Conservation (phyloP, 2,797 vertebrate species). For the Xerus rutilus region DNA sequence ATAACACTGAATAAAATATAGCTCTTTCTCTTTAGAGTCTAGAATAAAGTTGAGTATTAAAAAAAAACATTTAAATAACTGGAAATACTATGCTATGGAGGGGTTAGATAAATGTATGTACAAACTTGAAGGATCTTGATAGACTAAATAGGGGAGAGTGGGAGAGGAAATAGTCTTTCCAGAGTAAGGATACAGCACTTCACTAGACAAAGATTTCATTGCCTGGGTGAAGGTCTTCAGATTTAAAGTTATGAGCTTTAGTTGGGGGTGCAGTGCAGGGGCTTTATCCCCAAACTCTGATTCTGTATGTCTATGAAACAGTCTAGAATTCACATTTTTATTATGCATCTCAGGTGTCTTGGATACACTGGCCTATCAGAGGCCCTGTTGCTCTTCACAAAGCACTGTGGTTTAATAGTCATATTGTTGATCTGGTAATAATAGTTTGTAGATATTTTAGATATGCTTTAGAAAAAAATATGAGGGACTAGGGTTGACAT, state of each 20-base stretch:
- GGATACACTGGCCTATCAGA: not conserved
- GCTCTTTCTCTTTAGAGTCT: not conserved
- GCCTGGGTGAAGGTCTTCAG: not conserved
- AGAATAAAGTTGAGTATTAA: not conserved
- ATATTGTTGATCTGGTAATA: too few species aligned
- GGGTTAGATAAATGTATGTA: not conserved
- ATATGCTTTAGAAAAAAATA: conserved; percentile 1
- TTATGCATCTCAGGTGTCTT: not conserved
- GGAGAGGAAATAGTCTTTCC: not conserved
- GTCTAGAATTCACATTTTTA: not conserved
- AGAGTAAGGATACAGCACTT: not conserved
- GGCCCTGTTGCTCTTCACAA: too few species aligned
- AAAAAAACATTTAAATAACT: not conserved
- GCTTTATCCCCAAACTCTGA: not conserved
- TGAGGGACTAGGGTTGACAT: not conserved
- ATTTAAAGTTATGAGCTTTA: not conserved
- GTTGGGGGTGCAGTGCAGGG: not conserved
- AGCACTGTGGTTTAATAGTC: too few species aligned
- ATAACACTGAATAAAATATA: not conserved
- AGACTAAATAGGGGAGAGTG: not conserved
- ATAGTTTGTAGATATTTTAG: not conserved
- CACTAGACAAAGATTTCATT: not conserved
- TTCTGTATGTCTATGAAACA: not conserved
- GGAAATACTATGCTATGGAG: not conserved
- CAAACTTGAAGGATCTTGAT: not conserved